These are phyloP conservation scores for Miltochrista miniata DNA, from an alignment of 2,888 invertebrate genomes.

Conservation along the genomic window DNA sequence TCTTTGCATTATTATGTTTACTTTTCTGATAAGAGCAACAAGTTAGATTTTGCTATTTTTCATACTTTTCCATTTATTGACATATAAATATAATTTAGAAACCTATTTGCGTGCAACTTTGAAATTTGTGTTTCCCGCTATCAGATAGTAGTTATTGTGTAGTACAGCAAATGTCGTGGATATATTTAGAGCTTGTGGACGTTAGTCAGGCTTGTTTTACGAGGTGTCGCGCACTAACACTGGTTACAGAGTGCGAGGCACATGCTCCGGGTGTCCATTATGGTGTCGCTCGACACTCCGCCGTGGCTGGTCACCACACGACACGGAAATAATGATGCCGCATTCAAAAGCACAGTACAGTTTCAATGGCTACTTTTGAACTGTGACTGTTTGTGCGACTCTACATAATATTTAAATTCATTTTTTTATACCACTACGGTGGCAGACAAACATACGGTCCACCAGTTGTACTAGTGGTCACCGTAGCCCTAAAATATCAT, in stretches of 20 bases:
- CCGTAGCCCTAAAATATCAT: too few relatives aligned
- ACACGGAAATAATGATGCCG: conserved; percentile 7
- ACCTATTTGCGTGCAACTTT: too few relatives aligned
- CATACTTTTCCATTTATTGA: too few relatives aligned
- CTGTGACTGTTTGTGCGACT: neutral
- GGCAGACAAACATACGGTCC: too few relatives aligned
- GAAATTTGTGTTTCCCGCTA: neutral
- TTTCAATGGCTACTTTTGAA: conserved; percentile 5
- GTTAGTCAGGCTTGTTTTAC: conserved; percentile 13
- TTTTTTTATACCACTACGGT: too few relatives aligned
- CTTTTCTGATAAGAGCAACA: too few relatives aligned
- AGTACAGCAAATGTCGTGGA: conserved; percentile 2
- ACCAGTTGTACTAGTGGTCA: too few relatives aligned
- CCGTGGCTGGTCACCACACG: conserved; percentile 3
- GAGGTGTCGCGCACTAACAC: conserved; percentile 12
- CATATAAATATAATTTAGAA: too few relatives aligned
- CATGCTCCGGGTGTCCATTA: conserved; percentile 8
- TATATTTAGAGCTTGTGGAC: neutral
- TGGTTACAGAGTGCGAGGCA: conserved; percentile 11
- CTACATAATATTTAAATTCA: too few relatives aligned
- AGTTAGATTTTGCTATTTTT: too few relatives aligned
- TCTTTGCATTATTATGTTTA: too few relatives aligned
- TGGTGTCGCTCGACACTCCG: conserved; percentile 2
- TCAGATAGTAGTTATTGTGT: neutral
- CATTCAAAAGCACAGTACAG: neutral